These are phyloP conservation scores for Ormia ochracea DNA, from an alignment of 2,888 invertebrate genomes.

Conservation along the genomic window DNA sequence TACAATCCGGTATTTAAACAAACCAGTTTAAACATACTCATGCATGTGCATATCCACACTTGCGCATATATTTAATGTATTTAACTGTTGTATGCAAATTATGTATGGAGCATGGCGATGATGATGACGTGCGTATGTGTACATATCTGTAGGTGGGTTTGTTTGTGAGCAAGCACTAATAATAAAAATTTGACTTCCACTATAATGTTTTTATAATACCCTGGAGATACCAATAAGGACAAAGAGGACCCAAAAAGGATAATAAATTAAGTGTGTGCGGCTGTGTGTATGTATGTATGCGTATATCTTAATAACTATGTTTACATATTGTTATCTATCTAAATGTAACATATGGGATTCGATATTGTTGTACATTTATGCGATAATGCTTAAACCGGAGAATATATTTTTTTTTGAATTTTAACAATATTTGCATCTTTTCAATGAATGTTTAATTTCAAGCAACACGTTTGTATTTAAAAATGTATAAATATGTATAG, in stretches of 20 bases:
- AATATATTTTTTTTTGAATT: constrained; percentile 4
- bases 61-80: neutral
- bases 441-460: too few relatives aligned
- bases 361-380: neutral
- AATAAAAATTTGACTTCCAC: constrained; percentile 44
- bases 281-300: neutral
- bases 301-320: neutral
- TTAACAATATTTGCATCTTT: too few relatives aligned
- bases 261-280: constrained; percentile 8
- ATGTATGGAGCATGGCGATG: too few relatives aligned
- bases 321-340: constrained; percentile 24
- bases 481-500: too few relatives aligned
- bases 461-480: too few relatives aligned
- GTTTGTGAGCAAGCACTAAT: constrained; percentile 15
- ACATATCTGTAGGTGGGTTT: neutral
- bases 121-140: neutral
- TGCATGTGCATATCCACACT: neutral
- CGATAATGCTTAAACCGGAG: neutral
- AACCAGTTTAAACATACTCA: too few relatives aligned
- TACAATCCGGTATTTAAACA: neutral
- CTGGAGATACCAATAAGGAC: constrained; percentile 6
- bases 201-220: constrained; percentile 49
- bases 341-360: constrained; percentile 54
- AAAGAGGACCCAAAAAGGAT: constrained; percentile 10
- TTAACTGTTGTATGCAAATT: neutral